Percentiles rank a stretch among this genome's conserved stretches.
Evolutionary conservation across 2,888 invertebrate genomes (phyloP).

Genomic region (Acrobasis suavella): DNA sequence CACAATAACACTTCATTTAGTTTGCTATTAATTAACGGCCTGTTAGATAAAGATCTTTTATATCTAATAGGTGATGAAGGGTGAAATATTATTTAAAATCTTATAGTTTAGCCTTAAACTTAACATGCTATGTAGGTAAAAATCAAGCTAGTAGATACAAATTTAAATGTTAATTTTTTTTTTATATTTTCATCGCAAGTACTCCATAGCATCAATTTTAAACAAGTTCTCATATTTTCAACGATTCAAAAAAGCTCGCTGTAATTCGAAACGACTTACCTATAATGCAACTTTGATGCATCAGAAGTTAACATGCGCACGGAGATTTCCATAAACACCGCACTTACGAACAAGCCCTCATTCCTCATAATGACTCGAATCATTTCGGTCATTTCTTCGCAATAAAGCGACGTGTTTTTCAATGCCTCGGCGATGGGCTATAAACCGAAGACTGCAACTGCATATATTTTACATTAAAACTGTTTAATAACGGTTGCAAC

Average conservation of each 20-base stretch:
- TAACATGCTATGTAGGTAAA: too few relatives aligned
- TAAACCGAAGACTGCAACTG: constrained; percentile 21
- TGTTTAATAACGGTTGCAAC: constrained; percentile 17
- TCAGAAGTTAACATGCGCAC: constrained; percentile 39
- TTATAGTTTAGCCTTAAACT: too few relatives aligned
- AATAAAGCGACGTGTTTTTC: constrained; percentile 38
- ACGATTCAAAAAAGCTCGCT: neutral
- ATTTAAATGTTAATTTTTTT: too few relatives aligned
- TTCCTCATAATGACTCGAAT: constrained; percentile 44
- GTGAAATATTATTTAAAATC: too few relatives aligned
- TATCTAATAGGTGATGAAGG: too few relatives aligned
- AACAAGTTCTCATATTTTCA: too few relatives aligned
- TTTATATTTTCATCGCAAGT: too few relatives aligned
- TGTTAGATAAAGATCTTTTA: too few relatives aligned
- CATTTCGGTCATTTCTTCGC: constrained; percentile 39
- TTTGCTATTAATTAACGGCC: too few relatives aligned
- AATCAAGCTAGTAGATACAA: too few relatives aligned
- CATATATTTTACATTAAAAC: constrained; percentile 20
- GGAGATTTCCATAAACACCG: constrained; percentile 53
- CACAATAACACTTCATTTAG: too few relatives aligned
- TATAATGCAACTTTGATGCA: constrained; percentile 39
- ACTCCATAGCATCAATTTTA: too few relatives aligned
- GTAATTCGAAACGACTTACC: constrained; percentile 22
- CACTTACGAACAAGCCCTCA: constrained; percentile 47
- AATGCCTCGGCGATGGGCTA: constrained; percentile 16